Conservation (phyloP, 2,113 vertebrate species). For the Lonchura striata region DNA sequence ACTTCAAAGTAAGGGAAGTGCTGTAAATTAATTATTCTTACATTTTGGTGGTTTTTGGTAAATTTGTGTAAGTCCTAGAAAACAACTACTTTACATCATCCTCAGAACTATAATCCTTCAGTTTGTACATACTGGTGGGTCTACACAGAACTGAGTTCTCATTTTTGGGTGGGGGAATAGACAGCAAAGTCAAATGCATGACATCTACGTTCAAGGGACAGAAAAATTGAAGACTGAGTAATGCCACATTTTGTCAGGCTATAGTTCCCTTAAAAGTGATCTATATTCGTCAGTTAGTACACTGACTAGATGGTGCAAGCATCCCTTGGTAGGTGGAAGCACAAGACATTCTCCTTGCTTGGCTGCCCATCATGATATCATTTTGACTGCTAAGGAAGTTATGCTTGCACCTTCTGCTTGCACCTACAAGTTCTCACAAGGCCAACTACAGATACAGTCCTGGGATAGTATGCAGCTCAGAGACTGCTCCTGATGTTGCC, state of each 20-base stretch:
- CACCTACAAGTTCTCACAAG: background rate
- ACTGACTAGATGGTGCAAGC: background rate
- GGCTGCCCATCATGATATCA: background rate
- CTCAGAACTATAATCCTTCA: background rate
- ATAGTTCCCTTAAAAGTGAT: background rate
- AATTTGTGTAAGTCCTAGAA: background rate
- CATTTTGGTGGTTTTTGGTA: background rate
- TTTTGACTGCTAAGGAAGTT: background rate
- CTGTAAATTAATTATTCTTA: background rate
- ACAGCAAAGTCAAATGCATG: background rate
- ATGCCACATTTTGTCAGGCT: background rate
- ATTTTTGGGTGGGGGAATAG: background rate
- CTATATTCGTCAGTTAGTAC: background rate
- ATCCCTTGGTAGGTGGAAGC: background rate
- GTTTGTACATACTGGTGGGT: background rate
- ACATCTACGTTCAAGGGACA: background rate
- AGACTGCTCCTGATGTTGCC: background rate
- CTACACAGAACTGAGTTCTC: background rate
- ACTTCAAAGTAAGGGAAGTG: background rate
- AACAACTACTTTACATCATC: background rate
- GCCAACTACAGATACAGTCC: background rate
- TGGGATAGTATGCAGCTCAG: fast-evolving
- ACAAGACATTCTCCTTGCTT: background rate
- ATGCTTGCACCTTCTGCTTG: background rate
- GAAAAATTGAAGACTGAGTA: background rate